Evolutionary conservation across 2,113 vertebrate species (phyloP), one percentile per base, ranked within the genome.

Genomic region (Callionymus lyra): DNA sequence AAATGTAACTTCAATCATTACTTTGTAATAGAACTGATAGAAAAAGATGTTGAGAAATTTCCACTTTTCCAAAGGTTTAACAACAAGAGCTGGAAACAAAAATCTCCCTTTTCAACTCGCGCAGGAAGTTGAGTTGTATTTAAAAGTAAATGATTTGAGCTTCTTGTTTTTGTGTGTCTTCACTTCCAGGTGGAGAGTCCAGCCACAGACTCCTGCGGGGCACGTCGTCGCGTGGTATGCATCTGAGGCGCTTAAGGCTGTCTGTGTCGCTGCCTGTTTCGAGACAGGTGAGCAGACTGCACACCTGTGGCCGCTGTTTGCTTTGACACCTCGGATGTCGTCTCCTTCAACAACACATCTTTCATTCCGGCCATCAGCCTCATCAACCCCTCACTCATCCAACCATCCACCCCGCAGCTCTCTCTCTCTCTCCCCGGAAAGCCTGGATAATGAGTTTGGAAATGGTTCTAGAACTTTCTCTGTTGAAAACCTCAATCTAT

Each of bases 221-320:
- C 53, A 52, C n/a, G 12, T 10, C 37, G 43, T 33, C 56, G 52
- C 47, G 0, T 54, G 74, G 69, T 71, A 61, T 67, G 67, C 37
- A 21, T 2, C 13, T 21, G 2, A 47, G 51, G 18, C 15, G 49
- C 64, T 72, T 38, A 50, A 39, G 64, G 53, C 42, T 65, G 67
- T 73, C 56, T 75, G 44, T 59, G 56, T 61, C 2, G 41, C 31
- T 53, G 57, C 58, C 67, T 70, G 59, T 54, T 61, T 53, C 42
- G 31, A 53, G 47, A 45, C 63, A 68, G 53, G 53, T 36, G 53
- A 56, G 39, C 49, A 59, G 38, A 42, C 56, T 48, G 63, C 70
- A 80, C 77, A 82, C 76, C 79, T 82, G 74, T 58, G 65, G 53
- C 43, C 59, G 51, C 60, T 61, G 59, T 68, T 70, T 77, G 69